Conservation (phyloP, 2,888 invertebrate genomes). For the Leptopilina drosophilae region DNA sequence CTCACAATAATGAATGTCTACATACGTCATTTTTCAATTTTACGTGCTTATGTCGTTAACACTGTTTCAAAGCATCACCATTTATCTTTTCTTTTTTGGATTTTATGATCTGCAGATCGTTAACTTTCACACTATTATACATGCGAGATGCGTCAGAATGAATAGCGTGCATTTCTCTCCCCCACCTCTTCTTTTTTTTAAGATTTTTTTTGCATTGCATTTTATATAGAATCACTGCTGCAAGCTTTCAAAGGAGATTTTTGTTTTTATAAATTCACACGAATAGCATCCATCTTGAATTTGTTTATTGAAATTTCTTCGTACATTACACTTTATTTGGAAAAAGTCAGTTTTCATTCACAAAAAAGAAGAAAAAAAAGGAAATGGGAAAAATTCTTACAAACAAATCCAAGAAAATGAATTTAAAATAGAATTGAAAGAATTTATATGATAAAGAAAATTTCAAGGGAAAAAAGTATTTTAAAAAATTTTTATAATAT, state of each 20-base stretch:
- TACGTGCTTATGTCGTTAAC: conserved; percentile 1
- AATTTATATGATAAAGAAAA: too few species aligned
- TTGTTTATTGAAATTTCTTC: conserved; percentile 25
- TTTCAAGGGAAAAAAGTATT: too few species aligned
- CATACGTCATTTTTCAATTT: conserved; percentile 36
- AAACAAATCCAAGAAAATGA: too few species aligned
- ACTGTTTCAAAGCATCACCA: conserved; percentile 12
- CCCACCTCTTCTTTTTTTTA: too few species aligned
- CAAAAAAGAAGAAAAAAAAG: not conserved
- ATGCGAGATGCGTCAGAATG: not conserved
- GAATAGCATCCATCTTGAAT: not conserved
- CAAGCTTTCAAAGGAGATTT: conserved; percentile 1
- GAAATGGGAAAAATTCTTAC: not conserved
- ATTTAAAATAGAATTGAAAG: too few species aligned
- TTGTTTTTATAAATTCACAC: conserved; percentile 17
- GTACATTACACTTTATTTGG: not conserved
- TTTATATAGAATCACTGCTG: not conserved
- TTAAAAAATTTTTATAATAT: too few species aligned
- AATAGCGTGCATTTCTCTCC: conserved; percentile 5
- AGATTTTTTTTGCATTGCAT: too few species aligned
- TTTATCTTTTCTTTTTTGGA: conserved; percentile 41
- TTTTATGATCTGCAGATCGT: conserved; percentile 42
- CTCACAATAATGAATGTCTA: conserved; percentile 52
- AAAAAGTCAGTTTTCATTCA: conserved; percentile 3
- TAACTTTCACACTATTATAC: conserved; percentile 16